Conservation (phyloP, 2,797 vertebrate genomes). For the Setipinna tenuifilis region DNA sequence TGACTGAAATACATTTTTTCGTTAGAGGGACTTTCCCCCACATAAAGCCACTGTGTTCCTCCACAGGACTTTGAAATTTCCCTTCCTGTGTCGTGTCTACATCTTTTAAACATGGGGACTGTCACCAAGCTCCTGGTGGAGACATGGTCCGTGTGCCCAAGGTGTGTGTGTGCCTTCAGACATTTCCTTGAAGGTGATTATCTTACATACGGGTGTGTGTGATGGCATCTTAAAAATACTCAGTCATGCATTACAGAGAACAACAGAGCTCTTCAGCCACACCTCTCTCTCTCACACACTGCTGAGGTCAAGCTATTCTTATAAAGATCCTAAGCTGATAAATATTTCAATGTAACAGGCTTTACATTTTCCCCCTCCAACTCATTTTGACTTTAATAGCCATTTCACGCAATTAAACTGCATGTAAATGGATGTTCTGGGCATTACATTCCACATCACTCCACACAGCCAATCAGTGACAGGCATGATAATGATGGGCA, state of each 20-base stretch:
- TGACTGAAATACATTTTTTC: background rate
- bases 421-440: background rate
- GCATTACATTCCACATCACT: background rate
- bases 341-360: background rate
- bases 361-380: background rate
- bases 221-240: background rate
- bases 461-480: constrained; percentile 9
- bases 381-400: background rate
- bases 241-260: background rate
- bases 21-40: background rate
- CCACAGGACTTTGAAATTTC: background rate
- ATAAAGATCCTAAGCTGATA: background rate
- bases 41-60: background rate
- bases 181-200: background rate
- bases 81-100: background rate
- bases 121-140: background rate
- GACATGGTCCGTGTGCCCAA: background rate
- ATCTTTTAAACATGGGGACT: background rate
- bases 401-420: background rate
- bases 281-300: background rate
- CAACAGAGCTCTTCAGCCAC: background rate
- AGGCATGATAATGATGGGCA: background rate
- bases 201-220: background rate
- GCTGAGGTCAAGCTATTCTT: background rate
- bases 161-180: background rate